phyloP scores from a whole-genome alignment of 1,140 invertebrate species.

The Mycetomoellerius zeteki region DNA sequence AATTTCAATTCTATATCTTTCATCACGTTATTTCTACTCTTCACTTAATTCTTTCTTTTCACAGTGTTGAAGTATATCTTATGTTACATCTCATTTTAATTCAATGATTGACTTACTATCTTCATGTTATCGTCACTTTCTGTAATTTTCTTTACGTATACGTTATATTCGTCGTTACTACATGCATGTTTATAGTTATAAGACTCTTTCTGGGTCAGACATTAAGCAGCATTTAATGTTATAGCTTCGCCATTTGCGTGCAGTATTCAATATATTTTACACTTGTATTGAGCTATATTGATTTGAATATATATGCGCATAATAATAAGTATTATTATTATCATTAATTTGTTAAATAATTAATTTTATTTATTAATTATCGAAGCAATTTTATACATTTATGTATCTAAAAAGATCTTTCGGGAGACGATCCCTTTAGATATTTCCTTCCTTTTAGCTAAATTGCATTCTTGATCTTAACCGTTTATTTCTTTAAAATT shows the following conservation, averaged over 20 bases:
- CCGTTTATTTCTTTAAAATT: constrained; percentile 22
- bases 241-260: constrained; percentile 27
- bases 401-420: background rate
- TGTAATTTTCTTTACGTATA: background rate
- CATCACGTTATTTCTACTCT: background rate
- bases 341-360: background rate
- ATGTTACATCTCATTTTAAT: constrained; percentile 1
- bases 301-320: background rate
- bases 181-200: constrained; percentile 9
- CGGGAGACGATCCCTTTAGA: background rate
- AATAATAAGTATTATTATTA: background rate
- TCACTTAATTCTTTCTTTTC: background rate
- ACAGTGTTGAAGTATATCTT: background rate
- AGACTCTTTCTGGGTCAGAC: constrained; percentile 15
- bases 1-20: background rate
- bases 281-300: background rate
- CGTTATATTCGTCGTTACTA: background rate
- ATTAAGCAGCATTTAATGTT: constrained; percentile 16
- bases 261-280: constrained; percentile 10
- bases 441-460: background rate
- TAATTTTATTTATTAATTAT: constrained; percentile 1
- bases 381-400: background rate
- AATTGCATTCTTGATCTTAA: background rate
- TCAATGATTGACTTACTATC: background rate
- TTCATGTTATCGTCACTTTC: background rate